phyloP scores from a whole-genome alignment of 2,888 invertebrate species.

The Heliconius aoede region DNA sequence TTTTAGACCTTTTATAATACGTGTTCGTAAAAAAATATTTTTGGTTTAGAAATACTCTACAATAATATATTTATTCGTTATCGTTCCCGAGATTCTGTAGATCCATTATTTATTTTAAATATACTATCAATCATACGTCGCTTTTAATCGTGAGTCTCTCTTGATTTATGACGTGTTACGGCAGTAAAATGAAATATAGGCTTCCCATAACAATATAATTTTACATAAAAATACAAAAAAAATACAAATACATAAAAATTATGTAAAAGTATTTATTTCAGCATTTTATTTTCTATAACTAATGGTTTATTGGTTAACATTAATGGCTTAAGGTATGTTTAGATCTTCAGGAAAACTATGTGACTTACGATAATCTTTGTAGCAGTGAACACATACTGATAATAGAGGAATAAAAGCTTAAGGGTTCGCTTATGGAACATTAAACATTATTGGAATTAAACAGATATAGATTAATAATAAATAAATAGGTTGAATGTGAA shows the following conservation, averaged over 20 bases:
- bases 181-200: background rate
- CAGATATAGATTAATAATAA: background rate
- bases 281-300: too few relatives aligned
- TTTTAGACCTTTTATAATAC: too few relatives aligned
- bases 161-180: conserved; percentile 3
- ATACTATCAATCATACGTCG: conserved; percentile 6
- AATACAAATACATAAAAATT: too few relatives aligned
- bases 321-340: background rate
- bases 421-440: background rate
- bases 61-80: conserved; percentile 7
- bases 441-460: background rate
- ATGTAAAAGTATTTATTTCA: too few relatives aligned
- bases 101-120: conserved; percentile 16
- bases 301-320: too few relatives aligned
- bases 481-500: background rate
- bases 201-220: background rate
- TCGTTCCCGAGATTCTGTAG: conserved; percentile 3
- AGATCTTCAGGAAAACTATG: background rate
- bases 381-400: background rate
- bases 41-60: background rate
- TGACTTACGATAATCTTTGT: background rate
- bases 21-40: background rate
- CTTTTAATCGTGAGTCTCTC: conserved; percentile 4
- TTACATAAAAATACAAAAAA: too few relatives aligned
- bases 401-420: conserved; percentile 11